Conservation (phyloP, 2,113 vertebrate species). For the Pluvianellus socialis region DNA sequence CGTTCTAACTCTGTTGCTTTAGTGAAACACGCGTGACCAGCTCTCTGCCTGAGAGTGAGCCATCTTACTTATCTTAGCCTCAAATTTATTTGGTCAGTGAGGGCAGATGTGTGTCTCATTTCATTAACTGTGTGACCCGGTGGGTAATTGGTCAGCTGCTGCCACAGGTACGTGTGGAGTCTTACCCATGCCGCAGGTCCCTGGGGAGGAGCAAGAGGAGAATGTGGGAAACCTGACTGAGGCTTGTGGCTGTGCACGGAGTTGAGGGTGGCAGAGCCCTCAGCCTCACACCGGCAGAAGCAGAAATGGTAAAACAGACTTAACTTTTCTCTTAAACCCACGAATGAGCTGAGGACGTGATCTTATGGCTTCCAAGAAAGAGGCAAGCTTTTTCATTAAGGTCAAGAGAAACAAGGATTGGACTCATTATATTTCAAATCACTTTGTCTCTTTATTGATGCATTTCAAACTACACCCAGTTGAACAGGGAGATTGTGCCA, state of each 20-base stretch:
- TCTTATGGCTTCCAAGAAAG: background rate
- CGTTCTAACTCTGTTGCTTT: background rate
- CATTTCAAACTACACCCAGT: background rate
- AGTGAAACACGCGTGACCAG: background rate
- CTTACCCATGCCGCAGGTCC: background rate
- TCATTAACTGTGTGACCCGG: background rate
- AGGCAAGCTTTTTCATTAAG: background rate
- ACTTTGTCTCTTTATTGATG: background rate
- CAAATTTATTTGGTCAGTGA: background rate
- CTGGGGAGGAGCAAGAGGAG: background rate
- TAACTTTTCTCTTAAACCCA: background rate
- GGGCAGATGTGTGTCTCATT: background rate
- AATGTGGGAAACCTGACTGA: background rate
- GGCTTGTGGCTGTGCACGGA: background rate
- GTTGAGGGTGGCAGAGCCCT: background rate
- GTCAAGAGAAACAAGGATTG: background rate
- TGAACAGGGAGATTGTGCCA: background rate
- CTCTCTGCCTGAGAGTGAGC: background rate
- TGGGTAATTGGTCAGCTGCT: background rate
- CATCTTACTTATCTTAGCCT: background rate
- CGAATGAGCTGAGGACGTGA: background rate
- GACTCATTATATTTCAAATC: background rate
- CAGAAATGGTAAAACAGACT: background rate
- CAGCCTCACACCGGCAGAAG: background rate
- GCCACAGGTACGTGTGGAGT: rapidly evolving